Base-by-base conservation (phyloP, 2,888 invertebrate genomes). In the Pristionchus arcanus region DNA sequence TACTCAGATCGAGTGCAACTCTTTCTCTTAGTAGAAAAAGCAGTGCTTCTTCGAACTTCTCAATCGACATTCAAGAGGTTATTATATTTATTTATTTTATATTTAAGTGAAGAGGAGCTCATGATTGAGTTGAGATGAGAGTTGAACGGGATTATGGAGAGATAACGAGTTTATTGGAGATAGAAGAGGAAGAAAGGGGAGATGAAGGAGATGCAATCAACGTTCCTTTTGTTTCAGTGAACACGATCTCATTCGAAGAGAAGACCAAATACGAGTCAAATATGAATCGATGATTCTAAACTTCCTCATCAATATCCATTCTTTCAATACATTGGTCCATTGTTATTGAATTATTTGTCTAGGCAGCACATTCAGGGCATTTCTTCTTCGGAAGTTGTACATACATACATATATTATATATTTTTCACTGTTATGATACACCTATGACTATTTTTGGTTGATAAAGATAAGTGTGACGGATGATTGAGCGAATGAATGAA, bases 301-400 rank as follows among this genome's bases (percentile, higher is more conserved):
- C 31, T 49, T 49, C 42, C 42, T n/a, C 42, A 77, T 25, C 25
- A 25, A 42, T 25, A 37, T 49, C 15, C 5, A 55, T 19, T 71
- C 71, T 16, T 34, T 4, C 19, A 34, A 34, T 34, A 9, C 3
- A 7, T 49, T 49, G 42, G 4, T 49, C 42, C 11, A 49, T 49
- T 13, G 71, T 16, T 13, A 71, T 71, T 71, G 34, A 7, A 71
- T 71, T 71, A 9, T 34, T 68, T 7, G 16, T 34, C 49, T 77
- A 77, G 77, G 77, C 77, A 77, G 77, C 77, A n/a, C n/a, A 77
- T 77, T 77, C 77, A 77, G 77, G 77, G 5, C 74, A 77, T 25
- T 42, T 42, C 42, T n/a, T 77, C 31, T 21, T 77, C 37, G 77
- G 77, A 77, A 77, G 77, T n/a, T 77, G 77, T 77, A 77, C 74